These are phyloP conservation scores for Catocala fraxini DNA, from an alignment of 2,888 invertebrate species.

Conservation along the genomic window DNA sequence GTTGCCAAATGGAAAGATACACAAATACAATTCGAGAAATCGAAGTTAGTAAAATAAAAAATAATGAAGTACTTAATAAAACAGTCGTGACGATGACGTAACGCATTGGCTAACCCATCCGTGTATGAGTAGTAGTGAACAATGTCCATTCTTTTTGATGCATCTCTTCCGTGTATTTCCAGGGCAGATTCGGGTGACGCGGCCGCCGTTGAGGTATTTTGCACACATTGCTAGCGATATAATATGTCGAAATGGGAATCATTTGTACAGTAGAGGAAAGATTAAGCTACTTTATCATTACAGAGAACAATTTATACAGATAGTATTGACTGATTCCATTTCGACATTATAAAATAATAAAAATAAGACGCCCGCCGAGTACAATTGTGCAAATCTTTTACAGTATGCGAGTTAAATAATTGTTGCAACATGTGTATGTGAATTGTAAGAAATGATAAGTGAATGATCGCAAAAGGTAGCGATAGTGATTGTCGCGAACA, in stretches of 20 bases:
- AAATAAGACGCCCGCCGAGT: conserved; percentile 78
- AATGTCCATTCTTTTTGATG: conserved; percentile 27
- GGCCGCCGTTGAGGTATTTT: conserved; percentile 74
- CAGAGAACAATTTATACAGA: conserved; percentile 6
- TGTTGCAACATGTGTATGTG: conserved; percentile 54
- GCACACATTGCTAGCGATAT: conserved; percentile 86
- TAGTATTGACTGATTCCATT: conserved; percentile 58
- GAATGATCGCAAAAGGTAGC: not conserved
- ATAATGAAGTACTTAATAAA: conserved; percentile 47
- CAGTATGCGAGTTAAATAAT: conserved; percentile 20
- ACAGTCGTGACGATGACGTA: conserved; percentile 35
- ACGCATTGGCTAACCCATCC: conserved; percentile 43
- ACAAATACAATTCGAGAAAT: conserved; percentile 48
- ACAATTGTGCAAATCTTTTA: conserved; percentile 64
- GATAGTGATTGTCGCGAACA: conserved; percentile 21
- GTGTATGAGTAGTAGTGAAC: conserved; percentile 17
- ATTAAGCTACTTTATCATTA: conserved; percentile 8
- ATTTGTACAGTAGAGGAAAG: conserved; percentile 4
- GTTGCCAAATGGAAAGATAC: conserved; percentile 42
- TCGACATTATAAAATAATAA: conserved; percentile 73
- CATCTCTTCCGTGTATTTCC: conserved; percentile 60
- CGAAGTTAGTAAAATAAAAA: conserved; percentile 43
- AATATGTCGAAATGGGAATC: conserved; percentile 72
- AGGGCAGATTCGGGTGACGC: conserved; percentile 80
- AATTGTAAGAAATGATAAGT: conserved; percentile 1